Evolutionary conservation across 1,140 invertebrate species (phyloP), one percentile per base, ranked within the genome.

Genomic region (Ceratitis capitata): DNA sequence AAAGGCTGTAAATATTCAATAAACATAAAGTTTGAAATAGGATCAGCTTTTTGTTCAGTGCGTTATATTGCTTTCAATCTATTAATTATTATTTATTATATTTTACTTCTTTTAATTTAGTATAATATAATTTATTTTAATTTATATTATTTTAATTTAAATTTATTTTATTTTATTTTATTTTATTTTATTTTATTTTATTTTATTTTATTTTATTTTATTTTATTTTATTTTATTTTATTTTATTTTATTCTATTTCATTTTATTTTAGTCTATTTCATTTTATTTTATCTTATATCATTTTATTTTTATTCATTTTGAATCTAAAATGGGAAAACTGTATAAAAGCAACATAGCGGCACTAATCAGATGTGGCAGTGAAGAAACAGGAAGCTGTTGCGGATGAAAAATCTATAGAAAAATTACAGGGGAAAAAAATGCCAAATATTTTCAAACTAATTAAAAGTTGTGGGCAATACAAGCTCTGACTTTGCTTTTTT

Each of bases 391-490:
- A 64, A 69, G 16, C n/a, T 10, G 39, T 39, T 16, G 61, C 16
- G 32, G 51, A 23, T 5, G 19, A 23, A 56, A 23, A 56, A 23
- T 56, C 19, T 39, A 35, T 35, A 69, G 29, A 35, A 19, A 69
- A 69, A 69, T 16, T 3, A 19, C 14, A 69, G n/a, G 2, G 19
- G 39, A 0, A 35, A 69, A 35, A 69, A n/a, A 5, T n/a, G 29
- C 61, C 9, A 19, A 35, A 32, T 7, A 69, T 69, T 69, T 69
- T 69, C 32, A 69, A 69, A 69, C 61, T 69, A 69, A 69, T 69
- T 69, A 69, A 69, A 69, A 69, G 61, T 69, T 69, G 29, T n/a
- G 39, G 19, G 35, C 39, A 16, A 16, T 19, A 69, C 29, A 69
- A 35, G 16, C 51, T 56, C 3, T 56, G 5, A 9, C 10, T 56